Base-by-base conservation (phyloP, 2,113 vertebrate species). In the Nettapus auritus region DNA sequence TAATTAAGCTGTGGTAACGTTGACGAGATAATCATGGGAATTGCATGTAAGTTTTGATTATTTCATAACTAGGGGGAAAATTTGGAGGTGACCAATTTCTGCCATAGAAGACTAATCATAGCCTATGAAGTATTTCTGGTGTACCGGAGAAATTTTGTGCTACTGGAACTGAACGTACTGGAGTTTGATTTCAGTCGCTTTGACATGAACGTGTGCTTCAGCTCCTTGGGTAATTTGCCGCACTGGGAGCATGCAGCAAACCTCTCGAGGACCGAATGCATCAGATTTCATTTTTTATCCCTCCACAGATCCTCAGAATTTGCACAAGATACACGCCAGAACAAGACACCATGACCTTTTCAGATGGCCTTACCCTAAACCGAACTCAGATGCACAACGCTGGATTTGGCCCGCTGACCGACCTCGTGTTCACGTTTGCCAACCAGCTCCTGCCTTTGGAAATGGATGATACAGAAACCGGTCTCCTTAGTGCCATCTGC, bases 351-450 rank as follows among this genome's bases (percentile, higher is more conserved):
- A 99, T 99, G 99, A 99, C 99, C 44, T 99, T 99, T 90, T 99
- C 99, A 12, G 99, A 99, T 57, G 99, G 99, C 94, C 97, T 99
- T 98, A 99, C 99, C 55, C 97, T 99, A 90, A 99, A 99, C 76
- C 98, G 99, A 95, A 99, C 99, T 89, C 99, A 99, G 98, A 99
- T 99, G 99, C 99, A 99, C 98, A 99, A 99, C 2, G 99, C 99
- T 6, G 99, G 99, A 23, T 99, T 99, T 64, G 99, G 99, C 76
- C 99, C 99, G 0, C 98, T 99, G 92, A 99, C 99, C 1, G 99
- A 99, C 93, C 99, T 99, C 57, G 99, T 99, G 73, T 99, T 99
- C 98, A 99, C 98, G 0, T 99, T 99, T 97, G 99, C 99, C 85
- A 98, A 98, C 63, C 99, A 99, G 98, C 99, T 99, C 96, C 98